These are phyloP conservation scores for Arctocebus calabarensis DNA, from an alignment of 2,797 vertebrate species.

Conservation along the genomic window DNA sequence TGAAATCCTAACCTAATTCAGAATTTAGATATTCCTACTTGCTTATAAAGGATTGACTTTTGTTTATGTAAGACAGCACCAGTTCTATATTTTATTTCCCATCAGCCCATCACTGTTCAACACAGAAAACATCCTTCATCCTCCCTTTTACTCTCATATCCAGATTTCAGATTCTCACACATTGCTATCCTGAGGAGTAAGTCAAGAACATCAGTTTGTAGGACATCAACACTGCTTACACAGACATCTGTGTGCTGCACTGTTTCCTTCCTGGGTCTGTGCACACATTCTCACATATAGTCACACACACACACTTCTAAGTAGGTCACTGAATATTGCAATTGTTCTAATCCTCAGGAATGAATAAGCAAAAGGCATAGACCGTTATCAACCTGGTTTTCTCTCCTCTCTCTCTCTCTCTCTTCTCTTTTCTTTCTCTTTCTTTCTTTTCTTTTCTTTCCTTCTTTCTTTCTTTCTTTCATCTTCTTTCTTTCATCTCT, in stretches of 20 bases:
- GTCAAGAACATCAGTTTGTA: conserved; percentile 49
- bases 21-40: conserved; percentile 80
- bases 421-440: background rate
- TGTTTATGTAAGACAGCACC: conserved; percentile 74
- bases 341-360: conserved; percentile 10
- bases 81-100: conserved; percentile 81
- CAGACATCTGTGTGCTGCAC: background rate
- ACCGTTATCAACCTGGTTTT: conserved; percentile 60
- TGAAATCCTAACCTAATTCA: conserved; percentile 73
- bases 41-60: conserved; percentile 77
- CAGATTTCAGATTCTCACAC: conserved; percentile 77
- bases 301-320: accelerated
- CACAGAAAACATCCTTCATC: conserved; percentile 84
- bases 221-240: conserved; percentile 55
- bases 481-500: accelerated
- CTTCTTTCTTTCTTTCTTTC: too few relatives aligned
- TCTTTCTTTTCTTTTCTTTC: background rate
- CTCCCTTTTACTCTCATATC: conserved; percentile 69
- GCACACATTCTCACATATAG: accelerated
- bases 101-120: conserved; percentile 84
- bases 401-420: background rate
- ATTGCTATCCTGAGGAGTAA: conserved; percentile 65
- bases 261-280: background rate
- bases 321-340: background rate
- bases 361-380: conserved; percentile 51